Evolutionary conservation across 1,140 invertebrate genomes (phyloP).

Genomic region (Stegodyphus mimosarum): DNA sequence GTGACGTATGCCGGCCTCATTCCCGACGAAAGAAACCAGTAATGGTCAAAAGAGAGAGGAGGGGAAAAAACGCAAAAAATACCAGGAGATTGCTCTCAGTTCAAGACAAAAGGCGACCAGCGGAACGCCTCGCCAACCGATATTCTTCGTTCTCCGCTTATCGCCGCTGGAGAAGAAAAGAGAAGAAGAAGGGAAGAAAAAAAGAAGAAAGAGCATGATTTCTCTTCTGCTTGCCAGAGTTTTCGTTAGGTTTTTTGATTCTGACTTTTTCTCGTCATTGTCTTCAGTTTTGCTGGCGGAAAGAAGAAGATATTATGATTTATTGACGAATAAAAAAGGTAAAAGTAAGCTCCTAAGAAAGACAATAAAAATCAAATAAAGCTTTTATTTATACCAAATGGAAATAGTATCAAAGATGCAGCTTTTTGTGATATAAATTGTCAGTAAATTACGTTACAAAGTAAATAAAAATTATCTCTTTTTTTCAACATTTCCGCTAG

Average conservation of each 20-base stretch:
- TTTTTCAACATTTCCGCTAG: too few relatives aligned
- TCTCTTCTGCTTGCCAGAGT: too few relatives aligned
- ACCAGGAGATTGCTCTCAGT: slow-evolving; percentile 2
- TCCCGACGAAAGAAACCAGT: slow-evolving; percentile 7
- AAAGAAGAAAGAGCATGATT: too few relatives aligned
- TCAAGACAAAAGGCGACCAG: slow-evolving; percentile 38
- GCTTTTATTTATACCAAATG: slow-evolving; percentile 7
- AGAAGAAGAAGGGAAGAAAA: too few relatives aligned
- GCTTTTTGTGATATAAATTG: too few relatives aligned
- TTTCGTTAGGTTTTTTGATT: too few relatives aligned
- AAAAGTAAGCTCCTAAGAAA: not conserved
- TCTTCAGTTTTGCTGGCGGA: too few relatives aligned
- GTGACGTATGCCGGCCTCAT: slow-evolving; percentile 28
- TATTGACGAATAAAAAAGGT: not conserved
- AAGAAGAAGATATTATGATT: too few relatives aligned
- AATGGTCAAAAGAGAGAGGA: not conserved
- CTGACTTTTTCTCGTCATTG: too few relatives aligned
- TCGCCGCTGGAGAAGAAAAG: slow-evolving; percentile 9
- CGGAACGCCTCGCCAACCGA: slow-evolving; percentile 31
- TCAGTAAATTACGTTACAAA: too few relatives aligned
- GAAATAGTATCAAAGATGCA: not conserved
- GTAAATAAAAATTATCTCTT: too few relatives aligned
- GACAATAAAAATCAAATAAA: not conserved
- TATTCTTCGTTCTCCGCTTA: slow-evolving; percentile 17
- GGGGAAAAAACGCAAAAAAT: too few relatives aligned